Base-by-base conservation (phyloP, 2,113 vertebrate genomes). In the Gyps fulvus region DNA sequence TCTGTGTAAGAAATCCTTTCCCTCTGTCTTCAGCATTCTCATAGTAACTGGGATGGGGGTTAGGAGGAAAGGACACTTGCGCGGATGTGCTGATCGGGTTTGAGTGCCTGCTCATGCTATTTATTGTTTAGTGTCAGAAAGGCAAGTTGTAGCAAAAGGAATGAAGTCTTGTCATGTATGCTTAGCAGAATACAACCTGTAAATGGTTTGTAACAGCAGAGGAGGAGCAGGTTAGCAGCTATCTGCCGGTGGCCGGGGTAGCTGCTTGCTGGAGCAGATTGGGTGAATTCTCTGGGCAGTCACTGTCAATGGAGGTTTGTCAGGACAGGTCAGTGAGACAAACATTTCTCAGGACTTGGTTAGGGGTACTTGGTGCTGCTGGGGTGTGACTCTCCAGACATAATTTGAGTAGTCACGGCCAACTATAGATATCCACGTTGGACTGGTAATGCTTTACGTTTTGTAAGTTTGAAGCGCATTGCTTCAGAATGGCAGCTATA, bases 231-330 rank as follows among this genome's bases (percentile, higher is more conserved):
- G 27, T 7, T 42, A 11, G 26, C n/a, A 40, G 31, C 26, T 29
- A 2, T 16, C 6, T 1, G 6, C 9, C 0, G 3, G 29, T 0
- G 1, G 11, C 7, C 1, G 3, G 23, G 21, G 22, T 27, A 23
- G 22, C 31, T n/a, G 8, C 2, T 4, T 50, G 42, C 11, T 5
- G 67, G 20, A 50, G 54, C 27, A 27, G 23, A 6, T 23, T 36
- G 32, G 7, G 16, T 32, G 61, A 20, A 21, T 32, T 69, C 32
- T 34, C 26, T 4, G 8, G 49, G 21, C 13, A 23, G 15, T 57
- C 16, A 2, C n/a, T 4, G 3, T 11, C 42, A 7, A 4, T 10
- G 19, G 23, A 55, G 13, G 52, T 16, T 54, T 0, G 0, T 25
- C 25, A 34, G 61, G 71, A 45, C 16, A 26, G 34, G 21, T 26